Conservation (phyloP, 1,140 invertebrate genomes). For the Campoletis sonorensis region DNA sequence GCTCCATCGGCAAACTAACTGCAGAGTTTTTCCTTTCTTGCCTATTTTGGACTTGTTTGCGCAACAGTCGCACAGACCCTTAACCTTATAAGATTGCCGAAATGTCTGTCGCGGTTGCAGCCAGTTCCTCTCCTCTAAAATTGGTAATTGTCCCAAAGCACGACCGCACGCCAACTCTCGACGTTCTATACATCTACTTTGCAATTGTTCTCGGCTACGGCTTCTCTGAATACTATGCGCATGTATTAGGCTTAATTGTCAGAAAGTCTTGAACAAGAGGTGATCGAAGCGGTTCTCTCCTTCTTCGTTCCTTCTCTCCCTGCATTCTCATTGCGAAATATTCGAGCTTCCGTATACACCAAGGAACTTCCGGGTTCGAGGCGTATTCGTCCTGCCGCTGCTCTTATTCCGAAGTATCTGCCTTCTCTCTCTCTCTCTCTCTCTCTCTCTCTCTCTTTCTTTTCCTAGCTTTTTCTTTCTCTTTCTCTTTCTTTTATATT, state of each 20-base stretch:
- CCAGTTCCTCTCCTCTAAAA: not conserved
- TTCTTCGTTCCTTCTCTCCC: not conserved
- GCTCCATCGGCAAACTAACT: too few relatives aligned
- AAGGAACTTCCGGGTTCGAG: not conserved
- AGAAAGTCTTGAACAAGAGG: constrained; percentile 34
- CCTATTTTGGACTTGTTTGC: not conserved
- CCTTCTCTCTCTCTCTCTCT: not conserved
- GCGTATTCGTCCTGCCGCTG: not conserved
- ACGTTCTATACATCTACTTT: not conserved
- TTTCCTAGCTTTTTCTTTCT: too few relatives aligned
- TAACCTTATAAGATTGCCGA: not conserved
- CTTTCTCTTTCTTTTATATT: too few relatives aligned
- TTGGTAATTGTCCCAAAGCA: not conserved
- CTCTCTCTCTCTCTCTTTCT: too few relatives aligned
- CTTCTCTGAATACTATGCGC: constrained; percentile 35
- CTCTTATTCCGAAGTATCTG: not conserved
- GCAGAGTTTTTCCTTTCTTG: too few relatives aligned
- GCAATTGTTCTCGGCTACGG: not conserved
- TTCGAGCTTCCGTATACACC: constrained; percentile 10
- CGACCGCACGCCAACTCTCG: constrained; percentile 6
- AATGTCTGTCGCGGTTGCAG: not conserved
- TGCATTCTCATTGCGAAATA: not conserved
- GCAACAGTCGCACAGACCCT: not conserved
- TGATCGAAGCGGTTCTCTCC: constrained; percentile 20
- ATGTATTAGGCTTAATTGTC: constrained; percentile 45